These are phyloP conservation scores for Cataglyphis cursor DNA, from an alignment of 2,888 invertebrate species.

Conservation along the genomic window DNA sequence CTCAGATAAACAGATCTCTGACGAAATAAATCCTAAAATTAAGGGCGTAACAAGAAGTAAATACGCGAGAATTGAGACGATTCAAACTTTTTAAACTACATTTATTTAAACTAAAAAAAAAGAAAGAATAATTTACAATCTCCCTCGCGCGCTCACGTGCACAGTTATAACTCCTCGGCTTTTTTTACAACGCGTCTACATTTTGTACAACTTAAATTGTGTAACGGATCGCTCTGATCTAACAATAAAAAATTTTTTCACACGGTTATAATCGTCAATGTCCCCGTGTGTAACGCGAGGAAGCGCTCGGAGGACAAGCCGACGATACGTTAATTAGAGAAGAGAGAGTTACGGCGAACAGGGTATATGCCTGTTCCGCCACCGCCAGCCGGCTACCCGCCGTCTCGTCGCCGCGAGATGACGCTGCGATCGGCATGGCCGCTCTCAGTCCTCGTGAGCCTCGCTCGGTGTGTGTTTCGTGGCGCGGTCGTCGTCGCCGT, in stretches of 20 bases:
- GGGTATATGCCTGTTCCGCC: not conserved
- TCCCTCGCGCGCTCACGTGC: not conserved
- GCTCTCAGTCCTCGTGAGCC: conserved; percentile 84
- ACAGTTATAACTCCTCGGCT: not conserved
- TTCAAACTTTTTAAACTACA: too few species aligned
- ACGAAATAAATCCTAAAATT: not conserved
- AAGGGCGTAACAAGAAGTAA: not conserved
- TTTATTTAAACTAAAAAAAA: not conserved
- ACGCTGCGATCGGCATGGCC: conserved; percentile 83
- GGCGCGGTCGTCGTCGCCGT: conserved; percentile 62
- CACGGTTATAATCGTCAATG: conserved; percentile 37
- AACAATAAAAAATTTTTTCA: conserved; percentile 19
- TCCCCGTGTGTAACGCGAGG: not conserved
- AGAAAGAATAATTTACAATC: not conserved
- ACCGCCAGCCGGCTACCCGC: conserved; percentile 42
- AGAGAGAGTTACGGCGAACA: conserved; percentile 55
- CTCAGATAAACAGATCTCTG: not conserved
- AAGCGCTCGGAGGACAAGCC: conserved; percentile 13
- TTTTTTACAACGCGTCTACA: not conserved
- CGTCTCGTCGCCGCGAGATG: conserved; percentile 76
- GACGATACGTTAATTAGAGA: conserved; percentile 25
- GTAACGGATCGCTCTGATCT: not conserved
- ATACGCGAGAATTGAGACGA: not conserved
- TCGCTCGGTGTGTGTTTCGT: conserved; percentile 84
- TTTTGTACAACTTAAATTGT: conserved; percentile 5